phyloP scores from a whole-genome alignment of 2,888 invertebrate genomes.

The Nysson spinosus region DNA sequence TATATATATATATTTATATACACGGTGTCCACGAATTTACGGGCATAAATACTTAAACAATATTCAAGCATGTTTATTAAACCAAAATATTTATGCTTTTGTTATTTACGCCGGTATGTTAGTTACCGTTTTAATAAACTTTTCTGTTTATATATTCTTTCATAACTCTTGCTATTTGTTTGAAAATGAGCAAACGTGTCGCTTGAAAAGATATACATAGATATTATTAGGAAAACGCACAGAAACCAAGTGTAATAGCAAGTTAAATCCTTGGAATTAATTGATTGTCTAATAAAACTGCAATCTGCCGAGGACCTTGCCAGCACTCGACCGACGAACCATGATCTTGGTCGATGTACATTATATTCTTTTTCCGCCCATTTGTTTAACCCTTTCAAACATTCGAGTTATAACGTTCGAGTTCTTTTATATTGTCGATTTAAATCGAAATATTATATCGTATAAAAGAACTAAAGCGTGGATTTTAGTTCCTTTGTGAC shows the following conservation, averaged over 20 bases:
- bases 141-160: not conserved
- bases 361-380: conserved; percentile 22
- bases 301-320: conserved; percentile 59
- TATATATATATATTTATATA: not conserved
- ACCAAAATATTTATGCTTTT: too few relatives aligned
- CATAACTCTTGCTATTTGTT: not conserved
- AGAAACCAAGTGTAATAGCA: conserved; percentile 43
- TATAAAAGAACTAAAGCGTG: conserved; percentile 9
- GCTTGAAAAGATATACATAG: not conserved
- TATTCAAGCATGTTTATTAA: too few relatives aligned
- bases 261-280: conserved; percentile 40
- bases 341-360: conserved; percentile 33
- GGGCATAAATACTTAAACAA: not conserved
- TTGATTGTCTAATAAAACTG: conserved; percentile 64
- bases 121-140: not conserved
- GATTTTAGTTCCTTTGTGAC: not conserved
- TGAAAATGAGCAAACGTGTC: conserved; percentile 22
- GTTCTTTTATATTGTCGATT: conserved; percentile 16
- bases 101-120: too few relatives aligned
- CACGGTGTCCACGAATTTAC: not conserved
- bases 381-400: conserved; percentile 35
- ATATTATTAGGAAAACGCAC: conserved; percentile 37
- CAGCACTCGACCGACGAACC: conserved; percentile 49
- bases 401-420: conserved; percentile 26
- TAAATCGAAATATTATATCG: too few relatives aligned